phyloP scores from a whole-genome alignment of 2,113 vertebrate genomes.

The Struthio camelus region DNA sequence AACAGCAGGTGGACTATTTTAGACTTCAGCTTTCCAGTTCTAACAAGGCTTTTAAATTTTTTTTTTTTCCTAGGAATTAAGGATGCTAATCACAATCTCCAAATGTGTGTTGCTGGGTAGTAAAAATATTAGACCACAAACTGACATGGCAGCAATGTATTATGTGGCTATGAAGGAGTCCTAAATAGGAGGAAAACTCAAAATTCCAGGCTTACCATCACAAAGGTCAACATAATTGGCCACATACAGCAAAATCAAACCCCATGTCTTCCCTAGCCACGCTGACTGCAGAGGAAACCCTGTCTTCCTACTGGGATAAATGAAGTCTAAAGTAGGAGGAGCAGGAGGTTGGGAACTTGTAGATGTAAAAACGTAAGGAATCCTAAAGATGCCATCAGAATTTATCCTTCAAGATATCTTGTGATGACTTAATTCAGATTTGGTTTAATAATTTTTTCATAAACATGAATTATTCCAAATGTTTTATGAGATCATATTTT shows the following conservation, averaged over 20 bases:
- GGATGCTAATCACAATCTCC: slow-evolving; percentile 85
- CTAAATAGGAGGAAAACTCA: slow-evolving; percentile 75
- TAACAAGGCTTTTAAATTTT: slow-evolving; percentile 79
- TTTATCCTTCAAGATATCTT: slow-evolving; percentile 65
- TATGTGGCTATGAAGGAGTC: slow-evolving; percentile 68
- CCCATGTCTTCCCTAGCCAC: slow-evolving; percentile 62
- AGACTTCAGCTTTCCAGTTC: slow-evolving; percentile 79
- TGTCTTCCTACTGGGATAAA: slow-evolving; percentile 77
- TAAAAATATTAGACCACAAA: slow-evolving; percentile 80
- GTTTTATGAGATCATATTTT: slow-evolving; percentile 11
- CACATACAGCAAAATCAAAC: slow-evolving; percentile 83
- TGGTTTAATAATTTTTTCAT: slow-evolving; percentile 8
- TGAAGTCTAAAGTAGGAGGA: slow-evolving; percentile 73
- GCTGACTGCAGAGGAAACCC: slow-evolving; percentile 72
- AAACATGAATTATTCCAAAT: slow-evolving; percentile 21
- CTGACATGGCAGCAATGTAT: slow-evolving; percentile 71
- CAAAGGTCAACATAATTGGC: slow-evolving; percentile 86
- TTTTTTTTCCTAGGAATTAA: slow-evolving; percentile 72
- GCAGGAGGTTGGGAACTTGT: slow-evolving; percentile 74
- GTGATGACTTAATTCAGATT: slow-evolving; percentile 20
- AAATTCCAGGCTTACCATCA: slow-evolving; percentile 78
- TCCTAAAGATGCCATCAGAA: slow-evolving; percentile 68
- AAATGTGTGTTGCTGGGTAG: slow-evolving; percentile 78
- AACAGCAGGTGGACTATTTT: slow-evolving; percentile 85
- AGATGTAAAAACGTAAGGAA: slow-evolving; percentile 71